Evolutionary conservation across 2,888 invertebrate species (phyloP), one percentile per base, ranked within the genome.

Genomic region (Ectropis crepuscularia): DNA sequence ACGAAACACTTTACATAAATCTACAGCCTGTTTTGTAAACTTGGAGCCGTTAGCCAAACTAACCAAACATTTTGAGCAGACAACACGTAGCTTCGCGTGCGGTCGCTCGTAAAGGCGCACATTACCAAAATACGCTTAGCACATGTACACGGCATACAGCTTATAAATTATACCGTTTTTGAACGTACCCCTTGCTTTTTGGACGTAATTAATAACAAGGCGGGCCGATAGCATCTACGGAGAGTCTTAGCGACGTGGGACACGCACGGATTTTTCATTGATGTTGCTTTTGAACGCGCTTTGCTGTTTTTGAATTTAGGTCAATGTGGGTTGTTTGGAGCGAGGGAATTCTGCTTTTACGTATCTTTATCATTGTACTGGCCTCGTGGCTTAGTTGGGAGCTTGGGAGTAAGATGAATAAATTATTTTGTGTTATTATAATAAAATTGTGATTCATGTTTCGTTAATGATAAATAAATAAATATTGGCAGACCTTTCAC

Each of bases 141-240:
- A 87, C 88, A 87, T 89, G 88, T 88, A 86, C 83, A 80, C 73
- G 77, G 81, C 80, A 81, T 80, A 81, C 77, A 73, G 76, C 75
- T 83, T 76, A 90, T 90, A 90, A 90, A 89, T 90, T 86, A 89
- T 82, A 77, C 81, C 81, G 60, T 57, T 65, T n/a, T 64, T 60
- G 53, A 65, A 65, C 53, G 55, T 53, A 89, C 89, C 89, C 89
- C 89, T 79, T 80, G 79, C 82, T 79, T 82, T 84, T 83, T 79
- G 78, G 71, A 75, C 79, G 85, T 90, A 90, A 90, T 90, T 90
- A 90, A 90, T 90, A 90, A 89, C 79, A 80, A 78, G 82, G 75
- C 77, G 75, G 78, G 76, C 79, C 82, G 89, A 89, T 89, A 88
- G 73, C 78, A 89, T 88, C 88, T 85, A 75, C 73, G 68, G 81